These are phyloP conservation scores for Sipha maydis DNA, from an alignment of 2,888 invertebrate species.

Conservation along the genomic window DNA sequence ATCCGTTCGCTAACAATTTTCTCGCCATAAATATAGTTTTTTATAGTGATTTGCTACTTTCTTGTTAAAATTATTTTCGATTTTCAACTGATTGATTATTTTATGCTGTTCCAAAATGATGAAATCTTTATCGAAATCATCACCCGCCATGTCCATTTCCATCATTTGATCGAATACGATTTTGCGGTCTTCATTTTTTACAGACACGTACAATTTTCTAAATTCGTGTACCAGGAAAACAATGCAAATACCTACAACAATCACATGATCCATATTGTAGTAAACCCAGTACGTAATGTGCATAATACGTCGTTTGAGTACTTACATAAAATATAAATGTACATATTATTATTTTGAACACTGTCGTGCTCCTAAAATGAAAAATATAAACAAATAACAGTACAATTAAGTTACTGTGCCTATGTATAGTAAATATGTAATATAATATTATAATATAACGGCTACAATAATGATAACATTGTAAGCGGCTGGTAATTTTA, in stretches of 20 bases:
- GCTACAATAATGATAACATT: no score
- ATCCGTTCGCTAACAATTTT: no score
- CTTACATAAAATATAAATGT: conserved; percentile 7
- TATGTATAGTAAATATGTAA: no score
- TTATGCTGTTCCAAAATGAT: conserved; percentile 20
- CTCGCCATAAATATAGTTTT: conserved; percentile 18
- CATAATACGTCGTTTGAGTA: not conserved
- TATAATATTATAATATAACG: no score
- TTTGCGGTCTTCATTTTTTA: conserved; percentile 10
- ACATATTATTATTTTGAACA: no score
- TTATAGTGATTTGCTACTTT: not conserved
- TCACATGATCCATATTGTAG: no score
- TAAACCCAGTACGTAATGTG: not conserved
- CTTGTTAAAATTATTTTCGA: not conserved
- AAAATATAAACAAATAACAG: no score
- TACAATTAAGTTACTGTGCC: no score
- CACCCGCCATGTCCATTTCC: not conserved
- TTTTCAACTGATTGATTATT: not conserved
- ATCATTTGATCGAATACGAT: not conserved
- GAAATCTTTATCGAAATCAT: not conserved
- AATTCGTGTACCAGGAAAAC: not conserved
- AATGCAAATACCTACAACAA: not conserved
- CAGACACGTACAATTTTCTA: not conserved
- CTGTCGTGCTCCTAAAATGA: no score
- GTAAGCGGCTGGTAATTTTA: no score